Evolutionary conservation across 2,888 invertebrate species (phyloP).

Genomic region (Margaritifera margaritifera): DNA sequence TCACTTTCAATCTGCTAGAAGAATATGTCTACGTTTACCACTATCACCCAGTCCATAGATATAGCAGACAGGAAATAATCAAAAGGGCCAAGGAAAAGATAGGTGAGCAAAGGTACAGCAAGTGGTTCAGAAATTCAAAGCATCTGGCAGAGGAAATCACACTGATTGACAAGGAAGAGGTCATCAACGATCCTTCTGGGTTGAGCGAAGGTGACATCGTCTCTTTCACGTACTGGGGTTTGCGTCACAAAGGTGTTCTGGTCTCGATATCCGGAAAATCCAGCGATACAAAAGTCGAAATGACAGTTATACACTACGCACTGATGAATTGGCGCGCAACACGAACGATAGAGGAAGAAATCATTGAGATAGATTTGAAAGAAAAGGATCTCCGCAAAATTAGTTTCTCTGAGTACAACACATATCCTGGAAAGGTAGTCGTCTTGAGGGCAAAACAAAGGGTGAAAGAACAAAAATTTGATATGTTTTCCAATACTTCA

Average conservation of each 20-base stretch:
- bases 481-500: conserved; percentile 14
- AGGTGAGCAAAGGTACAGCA: conserved; percentile 13
- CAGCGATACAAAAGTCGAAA: neutral
- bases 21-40: conserved; percentile 19
- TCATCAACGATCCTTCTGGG: conserved; percentile 1
- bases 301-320: conserved; percentile 22
- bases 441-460: conserved; percentile 12
- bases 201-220: conserved; percentile 18
- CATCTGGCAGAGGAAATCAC: conserved; percentile 15
- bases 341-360: conserved; percentile 15
- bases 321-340: conserved; percentile 2
- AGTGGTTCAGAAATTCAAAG: conserved; percentile 6
- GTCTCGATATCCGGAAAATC: conserved; percentile 1
- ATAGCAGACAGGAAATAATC: conserved; percentile 8
- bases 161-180: conserved; percentile 6
- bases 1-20: conserved; percentile 12
- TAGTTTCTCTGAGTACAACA: conserved; percentile 13
- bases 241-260: conserved; percentile 16
- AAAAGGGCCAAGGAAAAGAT: conserved; percentile 12
- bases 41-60: conserved; percentile 14
- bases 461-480: conserved; percentile 18
- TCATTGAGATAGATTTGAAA: conserved; percentile 5
- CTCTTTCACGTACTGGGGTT: conserved; percentile 17
- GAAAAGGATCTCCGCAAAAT: conserved; percentile 5
- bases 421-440: conserved; percentile 11